Evolutionary conservation across 2,888 invertebrate genomes (phyloP).

Genomic region (Mellilla xanthometata): DNA sequence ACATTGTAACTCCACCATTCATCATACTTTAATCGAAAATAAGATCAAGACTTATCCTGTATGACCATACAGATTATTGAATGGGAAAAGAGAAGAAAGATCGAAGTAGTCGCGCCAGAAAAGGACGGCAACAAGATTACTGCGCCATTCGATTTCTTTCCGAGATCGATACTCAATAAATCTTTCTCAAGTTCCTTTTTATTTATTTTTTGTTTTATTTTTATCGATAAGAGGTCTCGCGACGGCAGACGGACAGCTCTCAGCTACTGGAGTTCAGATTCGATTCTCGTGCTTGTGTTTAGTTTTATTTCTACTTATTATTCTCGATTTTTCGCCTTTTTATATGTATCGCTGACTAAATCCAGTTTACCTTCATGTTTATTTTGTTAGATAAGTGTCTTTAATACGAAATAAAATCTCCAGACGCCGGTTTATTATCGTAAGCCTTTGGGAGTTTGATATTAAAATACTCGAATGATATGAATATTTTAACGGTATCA

Average conservation of each 20-base stretch:
- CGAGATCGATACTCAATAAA: conserved; percentile 73
- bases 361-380: conserved; percentile 1
- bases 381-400: conserved; percentile 1
- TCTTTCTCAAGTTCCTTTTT: conserved; percentile 51
- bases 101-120: conserved; percentile 26
- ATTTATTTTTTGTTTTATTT: conserved; percentile 47
- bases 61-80: conserved; percentile 51
- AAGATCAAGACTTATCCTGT: conserved; percentile 53
- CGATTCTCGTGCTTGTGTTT: conserved; percentile 9
- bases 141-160: conserved; percentile 61
- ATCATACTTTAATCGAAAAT: conserved; percentile 66
- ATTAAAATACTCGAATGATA: conserved; percentile 9
- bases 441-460: background rate
- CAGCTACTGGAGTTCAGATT: conserved; percentile 60
- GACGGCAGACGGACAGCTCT: conserved; percentile 54
- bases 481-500: conserved; percentile 24
- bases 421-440: background rate
- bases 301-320: conserved; percentile 10
- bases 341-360: conserved; percentile 11
- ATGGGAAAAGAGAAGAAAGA: conserved; percentile 47
- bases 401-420: background rate
- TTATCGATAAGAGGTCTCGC: conserved; percentile 47
- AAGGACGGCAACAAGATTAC: conserved; percentile 44
- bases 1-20: conserved; percentile 61
- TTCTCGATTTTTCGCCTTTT: conserved; percentile 19